These are phyloP conservation scores for Helostoma temminkii DNA, from an alignment of 2,797 vertebrate genomes.

Conservation along the genomic window DNA sequence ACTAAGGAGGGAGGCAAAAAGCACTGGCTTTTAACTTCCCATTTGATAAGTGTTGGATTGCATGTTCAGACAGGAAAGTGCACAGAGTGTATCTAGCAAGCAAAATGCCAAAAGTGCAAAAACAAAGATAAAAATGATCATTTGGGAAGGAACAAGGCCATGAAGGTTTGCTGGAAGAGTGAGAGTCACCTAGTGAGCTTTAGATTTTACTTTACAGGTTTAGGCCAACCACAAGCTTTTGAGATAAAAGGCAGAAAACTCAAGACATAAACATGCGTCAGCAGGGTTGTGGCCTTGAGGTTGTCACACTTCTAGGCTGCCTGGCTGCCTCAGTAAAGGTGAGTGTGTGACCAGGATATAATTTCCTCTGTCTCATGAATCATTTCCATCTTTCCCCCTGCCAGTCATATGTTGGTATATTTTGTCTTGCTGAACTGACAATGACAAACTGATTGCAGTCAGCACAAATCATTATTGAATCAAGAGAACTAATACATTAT, in stretches of 20 bases:
- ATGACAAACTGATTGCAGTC: constrained; percentile 10
- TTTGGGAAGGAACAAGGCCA: constrained; percentile 9
- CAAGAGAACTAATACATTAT: not conserved
- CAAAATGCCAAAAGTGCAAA: not conserved
- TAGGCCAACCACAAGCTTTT: not conserved
- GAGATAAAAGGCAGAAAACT: not conserved
- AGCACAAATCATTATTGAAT: constrained; percentile 10
- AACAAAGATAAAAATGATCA: constrained; percentile 3
- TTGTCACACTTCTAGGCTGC: not conserved
- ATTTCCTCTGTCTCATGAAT: constrained; percentile 13
- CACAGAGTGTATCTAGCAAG: not conserved
- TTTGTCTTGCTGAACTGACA: not conserved
- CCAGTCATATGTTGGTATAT: not conserved
- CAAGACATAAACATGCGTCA: constrained; percentile 1
- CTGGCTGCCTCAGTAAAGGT: not conserved
- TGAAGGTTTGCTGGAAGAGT: not conserved
- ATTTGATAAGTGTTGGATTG: constrained; percentile 29
- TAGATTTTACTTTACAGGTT: constrained; percentile 14
- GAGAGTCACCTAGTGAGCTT: constrained; percentile 18
- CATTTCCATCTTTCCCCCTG: not conserved
- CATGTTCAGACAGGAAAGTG: constrained; percentile 17
- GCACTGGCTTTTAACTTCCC: constrained; percentile 33
- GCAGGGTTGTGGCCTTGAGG: constrained; percentile 3
- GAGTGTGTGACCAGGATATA: not conserved
- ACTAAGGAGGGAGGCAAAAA: not conserved